Conservation (phyloP, 2,888 invertebrate genomes). For the Campoplex capitator region DNA sequence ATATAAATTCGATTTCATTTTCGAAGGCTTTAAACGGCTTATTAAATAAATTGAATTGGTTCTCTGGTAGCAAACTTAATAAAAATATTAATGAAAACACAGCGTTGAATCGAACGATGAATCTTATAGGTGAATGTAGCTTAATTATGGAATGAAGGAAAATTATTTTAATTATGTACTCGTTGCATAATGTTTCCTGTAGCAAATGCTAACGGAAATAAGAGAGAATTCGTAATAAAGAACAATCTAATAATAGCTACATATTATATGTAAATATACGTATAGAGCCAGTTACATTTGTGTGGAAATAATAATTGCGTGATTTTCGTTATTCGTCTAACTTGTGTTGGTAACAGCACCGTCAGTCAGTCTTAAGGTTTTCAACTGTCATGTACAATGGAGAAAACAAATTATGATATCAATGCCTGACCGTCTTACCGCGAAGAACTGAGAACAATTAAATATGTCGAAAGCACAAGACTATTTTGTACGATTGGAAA, state of each 20-base stretch:
- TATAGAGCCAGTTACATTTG: constrained; percentile 16
- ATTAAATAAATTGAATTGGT: background rate
- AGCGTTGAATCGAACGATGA: background rate
- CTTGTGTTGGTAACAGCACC: constrained; percentile 1
- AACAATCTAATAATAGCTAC: constrained; percentile 43
- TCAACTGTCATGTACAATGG: constrained; percentile 20
- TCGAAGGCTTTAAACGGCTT: background rate
- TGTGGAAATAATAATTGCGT: constrained; percentile 58
- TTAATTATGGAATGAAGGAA: background rate
- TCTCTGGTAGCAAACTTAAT: background rate
- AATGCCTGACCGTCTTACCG: background rate
- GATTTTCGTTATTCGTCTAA: background rate
- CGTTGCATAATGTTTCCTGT: background rate
- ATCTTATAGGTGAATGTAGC: background rate
- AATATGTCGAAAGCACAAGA: background rate
- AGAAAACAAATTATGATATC: constrained; percentile 1
- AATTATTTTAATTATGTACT: constrained; percentile 6
- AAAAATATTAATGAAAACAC: background rate
- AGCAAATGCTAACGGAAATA: background rate
- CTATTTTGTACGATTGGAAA: too few relatives aligned
- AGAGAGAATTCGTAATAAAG: constrained; percentile 32
- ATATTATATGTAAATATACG: constrained; percentile 5
- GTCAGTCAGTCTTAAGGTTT: constrained; percentile 54
- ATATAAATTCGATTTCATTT: background rate
- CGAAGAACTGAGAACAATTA: background rate